Base-by-base conservation (phyloP, 1,140 invertebrate species). In the Meloidogyne floridensis region DNA sequence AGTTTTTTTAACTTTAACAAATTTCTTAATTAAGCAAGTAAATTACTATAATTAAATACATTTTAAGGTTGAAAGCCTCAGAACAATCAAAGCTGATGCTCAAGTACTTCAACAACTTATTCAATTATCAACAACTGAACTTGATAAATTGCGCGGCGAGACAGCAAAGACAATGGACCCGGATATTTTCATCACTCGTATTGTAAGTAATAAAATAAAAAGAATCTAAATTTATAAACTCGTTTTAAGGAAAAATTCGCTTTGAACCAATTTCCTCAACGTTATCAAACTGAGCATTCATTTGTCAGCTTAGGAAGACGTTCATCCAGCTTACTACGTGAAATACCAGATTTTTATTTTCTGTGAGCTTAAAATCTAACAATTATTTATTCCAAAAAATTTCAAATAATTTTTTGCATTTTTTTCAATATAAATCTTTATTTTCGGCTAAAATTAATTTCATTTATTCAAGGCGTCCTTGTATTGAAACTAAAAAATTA, bases 381-480 rank as follows among this genome's bases (percentile, higher is more conserved):
- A 32, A 15, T 42, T 72, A 8, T 11, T 47, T 42, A 65, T 5
- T n/a, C n/a, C 10, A 2, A 59, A 59, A 15, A 59, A 3, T 5
- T 59, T 13, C 15, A 15, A 5, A 6, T 20, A 72, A 53, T 20
- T n/a, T 71, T 80, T 82, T 20, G 10, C 56, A 11, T 15, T 18
- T 65, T 47, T 77, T 79, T 56, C 7, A 32, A 72, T 32, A 42
- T n/a, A 72, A 13, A 6, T 69, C 20, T 32, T 47, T 4, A 18
- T 2, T 32, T 32, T 32, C 2, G 32, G 32, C 32, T 32, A 32
- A 32, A 32, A 32, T 32, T 76, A 3, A 51, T 51, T 6, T 20
- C 20, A 72, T 78, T 59, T 43, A n/a, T 69, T 81, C 47, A 18
- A 81, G 80, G 42, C 56, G 80, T n/a, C 80, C 80, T 0, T 81